phyloP scores from a whole-genome alignment of 2,888 invertebrate genomes.

The Graphium colonna region DNA sequence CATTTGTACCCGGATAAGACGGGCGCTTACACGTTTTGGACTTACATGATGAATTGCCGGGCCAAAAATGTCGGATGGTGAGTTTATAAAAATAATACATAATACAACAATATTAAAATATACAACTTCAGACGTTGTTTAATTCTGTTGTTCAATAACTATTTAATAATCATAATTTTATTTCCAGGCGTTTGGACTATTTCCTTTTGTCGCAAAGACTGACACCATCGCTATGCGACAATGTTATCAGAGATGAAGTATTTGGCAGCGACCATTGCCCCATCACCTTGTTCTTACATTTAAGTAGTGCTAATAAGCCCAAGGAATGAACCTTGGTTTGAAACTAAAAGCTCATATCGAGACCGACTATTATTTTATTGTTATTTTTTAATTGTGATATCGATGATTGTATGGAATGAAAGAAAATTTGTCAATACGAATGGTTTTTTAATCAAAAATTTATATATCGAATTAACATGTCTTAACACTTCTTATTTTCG shows the following conservation, averaged over 20 bases:
- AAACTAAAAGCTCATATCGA: constrained; percentile 16
- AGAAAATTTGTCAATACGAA: neutral
- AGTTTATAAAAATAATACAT: constrained; percentile 34
- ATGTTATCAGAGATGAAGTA: constrained; percentile 88
- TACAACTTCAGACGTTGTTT: too few species aligned
- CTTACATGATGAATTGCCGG: constrained; percentile 93
- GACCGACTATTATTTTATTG: constrained; percentile 12
- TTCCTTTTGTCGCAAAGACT: constrained; percentile 93
- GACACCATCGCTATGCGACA: constrained; percentile 89
- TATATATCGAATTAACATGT: neutral
- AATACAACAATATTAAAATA: too few species aligned
- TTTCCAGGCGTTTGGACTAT: constrained; percentile 96
- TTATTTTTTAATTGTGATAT: constrained; percentile 9
- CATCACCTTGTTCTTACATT: constrained; percentile 86
- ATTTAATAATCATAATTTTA: too few species aligned
- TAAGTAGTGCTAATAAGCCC: constrained; percentile 66
- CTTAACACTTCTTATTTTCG: neutral
- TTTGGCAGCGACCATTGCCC: constrained; percentile 99
- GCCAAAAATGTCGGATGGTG: constrained; percentile 97
- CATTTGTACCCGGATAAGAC: constrained; percentile 90
- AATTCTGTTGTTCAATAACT: too few species aligned
- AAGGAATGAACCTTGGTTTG: constrained; percentile 51
- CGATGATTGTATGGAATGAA: constrained; percentile 20
- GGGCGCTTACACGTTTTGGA: constrained; percentile 96
- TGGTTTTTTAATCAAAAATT: constrained; percentile 8